Percentiles rank a stretch among this genome's conserved stretches.
Conservation (phyloP, 2,888 invertebrate species). For the Hylaea fasciaria region DNA sequence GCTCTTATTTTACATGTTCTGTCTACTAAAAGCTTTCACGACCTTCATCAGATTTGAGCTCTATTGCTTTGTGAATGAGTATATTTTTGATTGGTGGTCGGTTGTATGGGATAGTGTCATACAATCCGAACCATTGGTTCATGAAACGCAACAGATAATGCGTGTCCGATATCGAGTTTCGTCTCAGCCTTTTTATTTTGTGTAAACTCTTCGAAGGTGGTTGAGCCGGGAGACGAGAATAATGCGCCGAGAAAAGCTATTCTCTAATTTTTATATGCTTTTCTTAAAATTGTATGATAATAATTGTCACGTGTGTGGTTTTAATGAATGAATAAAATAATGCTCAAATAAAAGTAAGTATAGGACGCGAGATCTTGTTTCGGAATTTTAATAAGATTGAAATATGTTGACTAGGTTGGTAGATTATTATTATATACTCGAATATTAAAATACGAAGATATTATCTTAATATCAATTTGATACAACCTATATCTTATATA, state of each 20-base stretch:
- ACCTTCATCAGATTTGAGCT: conserved; percentile 46
- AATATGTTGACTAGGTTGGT: neutral
- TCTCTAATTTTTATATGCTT: conserved; percentile 10
- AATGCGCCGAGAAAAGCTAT: conserved; percentile 35
- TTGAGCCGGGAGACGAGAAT: conserved; percentile 32
- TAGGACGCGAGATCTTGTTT: neutral
- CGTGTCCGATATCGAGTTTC: conserved; percentile 77
- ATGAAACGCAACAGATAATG: conserved; percentile 79
- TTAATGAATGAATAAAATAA: neutral
- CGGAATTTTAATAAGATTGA: neutral
- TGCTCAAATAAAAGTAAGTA: neutral
- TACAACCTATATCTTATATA: no score
- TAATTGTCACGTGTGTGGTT: conserved; percentile 9
- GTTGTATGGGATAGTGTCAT: conserved; percentile 69
- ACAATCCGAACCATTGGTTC: conserved; percentile 72
- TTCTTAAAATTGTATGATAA: neutral
- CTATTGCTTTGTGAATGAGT: conserved; percentile 44
- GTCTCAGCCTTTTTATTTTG: conserved; percentile 59
- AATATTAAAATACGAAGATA: no score
- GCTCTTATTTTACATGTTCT: conserved; percentile 69
- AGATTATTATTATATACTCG: no score
- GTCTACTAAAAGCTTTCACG: conserved; percentile 50
- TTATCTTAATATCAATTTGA: no score
- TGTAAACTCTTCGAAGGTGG: conserved; percentile 50
- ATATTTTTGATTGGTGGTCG: conserved; percentile 41